Evolutionary conservation across 2,888 invertebrate genomes (phyloP), one percentile per base, ranked within the genome.

Genomic region (Apodemia mormo): DNA sequence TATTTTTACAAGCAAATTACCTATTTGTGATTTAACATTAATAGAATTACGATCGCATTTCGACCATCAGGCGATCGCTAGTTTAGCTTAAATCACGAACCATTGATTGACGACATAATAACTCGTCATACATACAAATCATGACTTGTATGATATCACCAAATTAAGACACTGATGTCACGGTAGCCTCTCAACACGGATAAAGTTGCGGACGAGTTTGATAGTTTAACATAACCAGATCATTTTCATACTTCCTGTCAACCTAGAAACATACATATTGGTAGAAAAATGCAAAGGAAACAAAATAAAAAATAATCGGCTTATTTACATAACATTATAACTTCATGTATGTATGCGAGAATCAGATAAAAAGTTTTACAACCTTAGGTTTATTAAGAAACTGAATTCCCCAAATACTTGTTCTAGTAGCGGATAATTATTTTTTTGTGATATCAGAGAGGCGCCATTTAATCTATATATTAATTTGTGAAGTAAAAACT

Each of bases 321-420:
- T 33, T 61, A 33, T 61, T 61, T 61, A 61, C 58, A 61, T 61
- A 8, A 4, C 58, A 61, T 61, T 61, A 30, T 61, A 61, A 33
- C 58, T 40, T 58, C 14, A 45, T 49, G 49, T 49, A 49, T 12
- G 45, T 8, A 40, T 45, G 45, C 49, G 3, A 49, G 12, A 49
- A 14, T 49, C 1, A 49, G 12, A 49, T 49, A 49, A 49, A 49
- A 49, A 49, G 49, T 49, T 14, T 49, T 49, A 49, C 12, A 45
- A 45, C 45, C 45, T 49, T 49, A 49, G 10, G 3, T 45, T 10
- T 49, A 49, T 49, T 49, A 4, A 14, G 49, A 49, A 49, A 49
- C 49, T 49, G 49, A 49, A 49, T 49, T 49, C 49, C 49, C 49
- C 49, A 49, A 49, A 49, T 49, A 49, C 49, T 49, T 14, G 49